phyloP scores from a whole-genome alignment of 2,888 invertebrate genomes.

The Ormia ochracea region DNA sequence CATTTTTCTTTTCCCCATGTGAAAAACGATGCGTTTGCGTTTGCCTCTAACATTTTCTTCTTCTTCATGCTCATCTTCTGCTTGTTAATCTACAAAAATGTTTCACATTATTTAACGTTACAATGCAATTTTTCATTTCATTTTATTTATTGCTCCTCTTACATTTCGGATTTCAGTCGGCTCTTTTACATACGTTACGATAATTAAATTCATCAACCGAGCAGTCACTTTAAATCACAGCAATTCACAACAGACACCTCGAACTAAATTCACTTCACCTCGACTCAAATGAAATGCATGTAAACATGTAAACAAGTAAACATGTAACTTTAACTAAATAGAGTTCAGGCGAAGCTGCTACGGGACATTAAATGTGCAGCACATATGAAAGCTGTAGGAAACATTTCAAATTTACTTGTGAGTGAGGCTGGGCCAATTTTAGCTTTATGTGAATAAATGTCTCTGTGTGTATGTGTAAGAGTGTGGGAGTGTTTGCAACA shows the following conservation, averaged over 20 bases:
- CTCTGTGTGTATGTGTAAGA: not conserved
- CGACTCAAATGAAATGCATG: constrained; percentile 38
- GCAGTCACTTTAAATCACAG: constrained; percentile 10
- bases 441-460: constrained; percentile 4
- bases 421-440: constrained; percentile 31
- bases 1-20: not conserved
- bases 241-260: constrained; percentile 19
- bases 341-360: constrained; percentile 17
- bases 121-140: constrained; percentile 43
- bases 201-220: constrained; percentile 34
- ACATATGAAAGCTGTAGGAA: constrained; percentile 2
- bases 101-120: constrained; percentile 55
- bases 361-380: not conserved
- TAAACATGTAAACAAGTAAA: constrained; percentile 53
- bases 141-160: not conserved
- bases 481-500: too few relatives aligned
- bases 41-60: constrained; percentile 16
- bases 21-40: constrained; percentile 25
- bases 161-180: constrained; percentile 1
- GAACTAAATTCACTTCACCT: constrained; percentile 34
- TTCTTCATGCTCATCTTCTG: too few relatives aligned
- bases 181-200: constrained; percentile 12
- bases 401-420: constrained; percentile 26
- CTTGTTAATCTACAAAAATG: constrained; percentile 32
- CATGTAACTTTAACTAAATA: constrained; percentile 51